A percentile compares a stretch with the other conserved stretches of the same genome.
phyloP scores from a whole-genome alignment of 2,888 invertebrate genomes.

The Callosobruchus maculatus region DNA sequence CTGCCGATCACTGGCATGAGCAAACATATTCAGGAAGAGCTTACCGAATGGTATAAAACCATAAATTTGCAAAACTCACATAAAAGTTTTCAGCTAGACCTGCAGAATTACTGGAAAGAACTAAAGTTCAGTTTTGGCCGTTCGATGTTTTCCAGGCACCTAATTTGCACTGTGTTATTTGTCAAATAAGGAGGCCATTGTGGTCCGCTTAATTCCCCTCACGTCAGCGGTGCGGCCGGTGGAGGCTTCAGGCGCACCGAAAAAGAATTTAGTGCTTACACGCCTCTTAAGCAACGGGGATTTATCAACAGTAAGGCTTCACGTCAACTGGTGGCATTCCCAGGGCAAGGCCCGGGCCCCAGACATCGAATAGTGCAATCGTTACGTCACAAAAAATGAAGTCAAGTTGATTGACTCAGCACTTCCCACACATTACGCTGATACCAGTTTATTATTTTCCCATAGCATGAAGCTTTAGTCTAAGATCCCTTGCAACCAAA shows the following conservation, averaged over 20 bases:
- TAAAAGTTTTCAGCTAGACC: too few relatives aligned
- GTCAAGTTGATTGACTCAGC: too few relatives aligned
- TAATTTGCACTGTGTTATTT: background rate
- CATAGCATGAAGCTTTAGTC: too few relatives aligned
- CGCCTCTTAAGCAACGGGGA: background rate
- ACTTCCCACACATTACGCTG: too few relatives aligned
- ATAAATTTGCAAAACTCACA: too few relatives aligned
- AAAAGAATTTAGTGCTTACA: background rate
- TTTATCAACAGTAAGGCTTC: background rate
- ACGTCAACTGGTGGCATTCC: background rate
- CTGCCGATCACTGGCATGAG: too few relatives aligned
- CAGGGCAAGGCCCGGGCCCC: background rate
- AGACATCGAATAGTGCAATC: background rate
- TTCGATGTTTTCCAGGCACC: background rate
- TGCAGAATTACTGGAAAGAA: too few relatives aligned
- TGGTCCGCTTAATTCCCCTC: background rate
- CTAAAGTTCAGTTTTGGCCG: background rate
- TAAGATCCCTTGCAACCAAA: too few relatives aligned
- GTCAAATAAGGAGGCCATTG: background rate
- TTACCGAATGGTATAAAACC: too few relatives aligned
- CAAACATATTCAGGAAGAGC: too few relatives aligned
- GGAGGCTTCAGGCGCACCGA: background rate
- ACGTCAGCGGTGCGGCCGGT: background rate
- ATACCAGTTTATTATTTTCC: too few relatives aligned
- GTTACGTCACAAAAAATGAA: too few relatives aligned